Conservation (phyloP, 2,797 vertebrate species). For the Prunella strophiata region DNA sequence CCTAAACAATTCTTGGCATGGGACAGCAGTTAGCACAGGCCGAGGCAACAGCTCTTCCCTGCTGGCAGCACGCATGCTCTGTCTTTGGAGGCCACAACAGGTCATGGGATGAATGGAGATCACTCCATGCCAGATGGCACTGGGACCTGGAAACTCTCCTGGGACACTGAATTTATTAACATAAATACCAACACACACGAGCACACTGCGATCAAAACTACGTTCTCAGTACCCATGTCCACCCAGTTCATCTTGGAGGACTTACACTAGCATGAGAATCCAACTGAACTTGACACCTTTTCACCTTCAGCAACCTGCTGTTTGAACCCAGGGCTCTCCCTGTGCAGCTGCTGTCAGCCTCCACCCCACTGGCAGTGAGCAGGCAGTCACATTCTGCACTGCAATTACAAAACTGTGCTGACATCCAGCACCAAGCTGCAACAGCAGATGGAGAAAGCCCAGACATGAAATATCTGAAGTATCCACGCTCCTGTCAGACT, state of each 20-base stretch:
- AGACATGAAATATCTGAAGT: not conserved
- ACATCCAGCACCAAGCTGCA: not conserved
- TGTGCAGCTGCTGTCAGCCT: not conserved
- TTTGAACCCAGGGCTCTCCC: not conserved
- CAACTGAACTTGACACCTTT: not conserved
- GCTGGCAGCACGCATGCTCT: accelerated
- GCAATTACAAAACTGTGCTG: accelerated
- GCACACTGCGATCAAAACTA: not conserved
- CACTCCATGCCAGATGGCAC: not conserved
- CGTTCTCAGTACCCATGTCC: not conserved
- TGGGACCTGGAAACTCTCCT: not conserved
- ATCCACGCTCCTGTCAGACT: not conserved
- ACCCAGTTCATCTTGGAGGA: not conserved
- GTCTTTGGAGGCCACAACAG: not conserved
- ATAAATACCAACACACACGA: not conserved
- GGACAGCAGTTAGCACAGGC: not conserved
- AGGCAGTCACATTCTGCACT: accelerated
- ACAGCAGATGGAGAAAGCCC: not conserved
- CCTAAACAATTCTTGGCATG: not conserved
- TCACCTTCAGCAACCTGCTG: not conserved
- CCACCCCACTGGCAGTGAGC: accelerated
- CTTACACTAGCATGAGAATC: not conserved
- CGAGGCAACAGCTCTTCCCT: not conserved
- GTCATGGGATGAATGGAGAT: not conserved
- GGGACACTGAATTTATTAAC: not conserved